Conservation (phyloP, 2,113 vertebrate species). For the Channa maculata region DNA sequence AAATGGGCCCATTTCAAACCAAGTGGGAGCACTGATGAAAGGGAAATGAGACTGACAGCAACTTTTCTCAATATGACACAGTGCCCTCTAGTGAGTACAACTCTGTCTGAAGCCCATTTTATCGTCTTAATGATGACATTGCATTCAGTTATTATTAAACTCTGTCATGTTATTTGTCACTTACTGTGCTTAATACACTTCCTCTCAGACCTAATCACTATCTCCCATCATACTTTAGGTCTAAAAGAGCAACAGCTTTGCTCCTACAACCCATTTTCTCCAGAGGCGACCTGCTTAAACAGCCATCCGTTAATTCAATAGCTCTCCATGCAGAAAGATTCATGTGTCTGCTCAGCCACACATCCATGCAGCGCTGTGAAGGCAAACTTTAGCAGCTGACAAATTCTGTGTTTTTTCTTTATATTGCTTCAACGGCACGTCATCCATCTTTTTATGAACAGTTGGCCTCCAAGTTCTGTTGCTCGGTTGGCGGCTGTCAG, state of each 20-base stretch:
- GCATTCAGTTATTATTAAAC: neutral
- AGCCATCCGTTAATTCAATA: slow-evolving; percentile 31
- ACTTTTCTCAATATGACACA: too few species aligned
- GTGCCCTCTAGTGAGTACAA: too few species aligned
- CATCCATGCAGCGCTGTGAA: slow-evolving; percentile 2
- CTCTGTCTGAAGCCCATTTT: too few species aligned
- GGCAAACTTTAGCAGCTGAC: slow-evolving; percentile 19
- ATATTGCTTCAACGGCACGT: neutral
- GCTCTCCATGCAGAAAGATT: slow-evolving; percentile 10
- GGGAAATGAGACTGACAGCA: too few species aligned
- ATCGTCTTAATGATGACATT: too few species aligned
- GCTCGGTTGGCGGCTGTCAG: neutral
- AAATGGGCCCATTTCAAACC: too few species aligned
- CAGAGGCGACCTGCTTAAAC: slow-evolving; percentile 26
- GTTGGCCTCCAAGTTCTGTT: neutral
- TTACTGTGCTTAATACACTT: neutral
- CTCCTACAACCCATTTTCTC: slow-evolving; percentile 3
- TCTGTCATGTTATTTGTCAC: neutral
- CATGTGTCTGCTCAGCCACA: slow-evolving; percentile 6
- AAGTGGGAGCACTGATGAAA: too few species aligned
- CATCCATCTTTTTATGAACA: slow-evolving; percentile 16
- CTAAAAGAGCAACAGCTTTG: slow-evolving; percentile 1
- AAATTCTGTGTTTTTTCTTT: neutral
- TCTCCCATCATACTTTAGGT: slow-evolving; percentile 16
- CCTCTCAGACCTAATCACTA: neutral